phyloP scores from a whole-genome alignment of 2,113 vertebrate genomes.

The Physeter macrocephalus region DNA sequence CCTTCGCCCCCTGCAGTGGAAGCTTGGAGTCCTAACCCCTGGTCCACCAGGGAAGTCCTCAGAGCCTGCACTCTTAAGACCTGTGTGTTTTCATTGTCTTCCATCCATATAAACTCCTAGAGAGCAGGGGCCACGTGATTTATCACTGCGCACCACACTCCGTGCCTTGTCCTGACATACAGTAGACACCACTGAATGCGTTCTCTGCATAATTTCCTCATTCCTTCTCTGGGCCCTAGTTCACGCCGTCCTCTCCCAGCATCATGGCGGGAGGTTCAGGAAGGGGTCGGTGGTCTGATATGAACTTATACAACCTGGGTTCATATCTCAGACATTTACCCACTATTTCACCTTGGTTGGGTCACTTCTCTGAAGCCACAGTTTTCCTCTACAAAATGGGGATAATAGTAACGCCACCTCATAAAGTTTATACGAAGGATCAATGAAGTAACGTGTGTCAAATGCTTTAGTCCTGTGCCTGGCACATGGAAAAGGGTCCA shows the following conservation, averaged over 20 bases:
- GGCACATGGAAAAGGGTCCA: rapidly evolving
- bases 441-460: background rate
- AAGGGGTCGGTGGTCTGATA: rapidly evolving
- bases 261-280: background rate
- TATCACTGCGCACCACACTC: background rate
- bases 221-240: background rate
- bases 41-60: too few relatives aligned
- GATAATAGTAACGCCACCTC: too few relatives aligned
- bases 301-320: rapidly evolving
- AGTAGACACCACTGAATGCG: background rate
- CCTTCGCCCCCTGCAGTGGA: too few relatives aligned
- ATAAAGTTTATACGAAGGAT: background rate
- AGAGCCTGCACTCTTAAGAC: background rate
- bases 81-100: background rate
- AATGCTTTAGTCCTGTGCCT: too few relatives aligned
- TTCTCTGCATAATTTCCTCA: rapidly evolving
- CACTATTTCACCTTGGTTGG: background rate
- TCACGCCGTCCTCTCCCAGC: background rate
- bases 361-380: background rate
- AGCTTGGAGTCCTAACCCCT: too few relatives aligned
- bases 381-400: background rate
- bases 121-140: rapidly evolving
- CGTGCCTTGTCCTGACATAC: background rate
- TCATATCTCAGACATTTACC: background rate
- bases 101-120: background rate